phyloP scores from a whole-genome alignment of 2,888 invertebrate genomes.

The Mamestra brassicae region DNA sequence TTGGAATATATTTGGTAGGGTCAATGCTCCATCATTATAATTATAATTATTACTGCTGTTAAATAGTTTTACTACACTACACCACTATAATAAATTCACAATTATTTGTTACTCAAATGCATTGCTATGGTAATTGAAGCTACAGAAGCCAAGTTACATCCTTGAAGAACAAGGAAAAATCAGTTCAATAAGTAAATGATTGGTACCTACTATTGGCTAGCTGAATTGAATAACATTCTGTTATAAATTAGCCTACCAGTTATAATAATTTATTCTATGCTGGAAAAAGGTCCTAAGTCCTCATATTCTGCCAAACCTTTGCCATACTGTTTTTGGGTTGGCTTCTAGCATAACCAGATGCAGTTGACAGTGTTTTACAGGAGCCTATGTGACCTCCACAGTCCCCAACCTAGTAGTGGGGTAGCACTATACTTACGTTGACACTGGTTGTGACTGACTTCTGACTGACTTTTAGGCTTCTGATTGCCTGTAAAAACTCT shows the following conservation, averaged over 20 bases:
- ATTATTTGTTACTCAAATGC: background rate
- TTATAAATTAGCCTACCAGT: constrained; percentile 4
- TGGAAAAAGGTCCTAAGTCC: background rate
- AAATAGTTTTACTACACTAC: background rate
- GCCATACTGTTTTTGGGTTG: background rate
- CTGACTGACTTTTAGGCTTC: too few species aligned
- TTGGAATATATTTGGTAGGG: background rate
- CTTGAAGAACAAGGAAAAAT: constrained; percentile 47
- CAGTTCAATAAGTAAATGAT: constrained; percentile 12
- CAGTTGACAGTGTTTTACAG: background rate
- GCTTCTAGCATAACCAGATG: background rate
- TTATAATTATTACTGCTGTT: background rate
- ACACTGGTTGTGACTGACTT: too few species aligned
- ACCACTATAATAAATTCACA: background rate
- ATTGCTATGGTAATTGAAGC: background rate
- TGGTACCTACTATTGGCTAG: constrained; percentile 2
- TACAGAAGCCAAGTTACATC: background rate
- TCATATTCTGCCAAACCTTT: background rate
- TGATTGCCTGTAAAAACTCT: too few species aligned
- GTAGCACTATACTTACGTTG: too few species aligned
- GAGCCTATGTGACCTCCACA: background rate
- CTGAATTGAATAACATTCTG: background rate
- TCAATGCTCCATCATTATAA: background rate
- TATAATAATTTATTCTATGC: background rate
- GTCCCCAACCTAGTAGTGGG: too few species aligned